Percentiles rank a stretch among this genome's conserved stretches.
Conservation (phyloP, 2,797 vertebrate species). For the Oreochromis mossambicus region DNA sequence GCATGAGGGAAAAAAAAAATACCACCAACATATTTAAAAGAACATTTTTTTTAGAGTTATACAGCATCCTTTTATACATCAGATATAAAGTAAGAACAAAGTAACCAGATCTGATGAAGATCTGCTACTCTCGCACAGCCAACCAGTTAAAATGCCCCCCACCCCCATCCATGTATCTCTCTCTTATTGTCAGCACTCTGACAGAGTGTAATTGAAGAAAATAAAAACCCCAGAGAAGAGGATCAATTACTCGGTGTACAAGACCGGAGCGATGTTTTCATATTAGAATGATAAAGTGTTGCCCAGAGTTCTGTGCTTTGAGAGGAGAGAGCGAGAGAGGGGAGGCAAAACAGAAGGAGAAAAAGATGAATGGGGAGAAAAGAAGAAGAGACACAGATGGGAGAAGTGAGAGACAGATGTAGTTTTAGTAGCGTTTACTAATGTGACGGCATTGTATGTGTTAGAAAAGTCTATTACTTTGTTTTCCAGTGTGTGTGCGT, state of each 20-base stretch:
- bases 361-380: neutral
- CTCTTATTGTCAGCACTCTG: slow-evolving; percentile 29
- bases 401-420: slow-evolving; percentile 17
- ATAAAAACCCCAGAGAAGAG: slow-evolving; percentile 42
- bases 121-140: neutral
- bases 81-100: neutral
- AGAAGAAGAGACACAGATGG: neutral
- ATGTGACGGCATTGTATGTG: neutral
- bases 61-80: neutral
- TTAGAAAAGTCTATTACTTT: neutral
- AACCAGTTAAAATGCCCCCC: neutral
- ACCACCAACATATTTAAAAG: neutral
- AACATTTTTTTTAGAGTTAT: neutral
- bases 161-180: neutral
- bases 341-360: neutral
- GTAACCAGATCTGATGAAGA: neutral
- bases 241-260: slow-evolving; percentile 49
- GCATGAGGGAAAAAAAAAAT: neutral
- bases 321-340: neutral
- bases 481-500: neutral
- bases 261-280: slow-evolving; percentile 45
- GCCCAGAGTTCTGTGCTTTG: neutral
- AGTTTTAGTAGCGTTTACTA: slow-evolving; percentile 22
- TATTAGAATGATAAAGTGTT: slow-evolving; percentile 54
- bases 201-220: slow-evolving; percentile 45